Conservation (phyloP, 2,888 invertebrate genomes). For the Teleiodes luculella region DNA sequence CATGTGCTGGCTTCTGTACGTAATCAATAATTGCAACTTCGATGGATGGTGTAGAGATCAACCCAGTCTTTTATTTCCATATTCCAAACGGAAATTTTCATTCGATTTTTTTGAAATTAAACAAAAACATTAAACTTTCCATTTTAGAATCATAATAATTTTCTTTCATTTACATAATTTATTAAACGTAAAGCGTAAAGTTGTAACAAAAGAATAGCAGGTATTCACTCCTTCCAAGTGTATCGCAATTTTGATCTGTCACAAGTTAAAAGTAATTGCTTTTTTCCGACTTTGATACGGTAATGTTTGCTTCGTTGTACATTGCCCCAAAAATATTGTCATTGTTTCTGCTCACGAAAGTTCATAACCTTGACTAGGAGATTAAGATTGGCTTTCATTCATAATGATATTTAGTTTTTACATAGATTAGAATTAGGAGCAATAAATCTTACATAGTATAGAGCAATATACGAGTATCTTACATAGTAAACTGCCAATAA, state of each 20-base stretch:
- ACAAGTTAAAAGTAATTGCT: neutral
- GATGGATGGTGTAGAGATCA: too few species aligned
- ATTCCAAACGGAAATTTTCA: too few species aligned
- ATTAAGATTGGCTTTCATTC: too few species aligned
- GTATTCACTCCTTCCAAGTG: neutral
- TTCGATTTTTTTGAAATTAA: too few species aligned
- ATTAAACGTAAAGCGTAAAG: neutral
- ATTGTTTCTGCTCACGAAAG: neutral
- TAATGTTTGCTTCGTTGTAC: neutral
- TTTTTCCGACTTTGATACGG: neutral
- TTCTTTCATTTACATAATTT: neutral
- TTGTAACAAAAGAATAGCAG: conserved; percentile 1
- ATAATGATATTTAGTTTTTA: too few species aligned
- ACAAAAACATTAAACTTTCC: neutral
- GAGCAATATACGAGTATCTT: too few species aligned
- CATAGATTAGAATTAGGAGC: too few species aligned
- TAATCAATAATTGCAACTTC: too few species aligned
- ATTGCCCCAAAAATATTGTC: conserved; percentile 2
- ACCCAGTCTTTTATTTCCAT: too few species aligned
- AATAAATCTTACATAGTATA: too few species aligned
- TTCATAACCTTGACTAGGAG: neutral
- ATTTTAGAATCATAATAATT: neutral
- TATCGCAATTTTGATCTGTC: neutral
- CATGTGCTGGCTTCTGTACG: too few species aligned
- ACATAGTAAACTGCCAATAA: too few species aligned